Base-by-base conservation (phyloP, 2,888 invertebrate genomes). In the Pachliopta kotzebuea region DNA sequence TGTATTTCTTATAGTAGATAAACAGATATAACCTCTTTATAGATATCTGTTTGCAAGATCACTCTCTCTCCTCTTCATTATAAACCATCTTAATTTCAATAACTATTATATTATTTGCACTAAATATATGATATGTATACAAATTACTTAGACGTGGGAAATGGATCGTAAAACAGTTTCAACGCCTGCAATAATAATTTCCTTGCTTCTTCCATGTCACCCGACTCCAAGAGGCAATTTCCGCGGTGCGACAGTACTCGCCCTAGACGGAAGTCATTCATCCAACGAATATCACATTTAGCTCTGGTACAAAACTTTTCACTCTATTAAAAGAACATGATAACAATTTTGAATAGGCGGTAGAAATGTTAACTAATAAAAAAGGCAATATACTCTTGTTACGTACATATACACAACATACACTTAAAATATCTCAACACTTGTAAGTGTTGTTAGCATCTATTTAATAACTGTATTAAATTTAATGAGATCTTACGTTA, bases 171-270 rank as follows among this genome's bases (percentile, higher is more conserved):
- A 60, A 78, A 86, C 2, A 86, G 74, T 54, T 78, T 69, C 83
- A 88, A 79, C 17, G 88, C 87, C 1, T 70, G 67, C 0, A 80
- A 67, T 45, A 88, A 69, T 49, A 78, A 79, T 45, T 78, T 80
- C 62, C 72, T 76, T 2, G 88, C 84, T 66, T 85, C 83, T 0
- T 65, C 71, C 4, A 77, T 26, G 56, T 88, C 86, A 0, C 83
- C 83, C 0, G 81, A 77, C 66, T 83, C 80, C 11, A 84, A 68
- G 77, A 87, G 80, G 60, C 86, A 84, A 3, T 74, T 69, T 1
- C 86, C 88, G 14, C 81, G 76, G 65, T 81, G 66, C 0, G 85
- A 78, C 55, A 74, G 73, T 8, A 89, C 79, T 2, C 78, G 72
- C 0, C 83, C 88, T 26, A 83, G 67, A 11, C 78, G 72, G 58